Percentiles rank a stretch among this genome's conserved stretches.
Evolutionary conservation across 2,797 vertebrate species (phyloP).

Genomic region (Garrulus glandarius): DNA sequence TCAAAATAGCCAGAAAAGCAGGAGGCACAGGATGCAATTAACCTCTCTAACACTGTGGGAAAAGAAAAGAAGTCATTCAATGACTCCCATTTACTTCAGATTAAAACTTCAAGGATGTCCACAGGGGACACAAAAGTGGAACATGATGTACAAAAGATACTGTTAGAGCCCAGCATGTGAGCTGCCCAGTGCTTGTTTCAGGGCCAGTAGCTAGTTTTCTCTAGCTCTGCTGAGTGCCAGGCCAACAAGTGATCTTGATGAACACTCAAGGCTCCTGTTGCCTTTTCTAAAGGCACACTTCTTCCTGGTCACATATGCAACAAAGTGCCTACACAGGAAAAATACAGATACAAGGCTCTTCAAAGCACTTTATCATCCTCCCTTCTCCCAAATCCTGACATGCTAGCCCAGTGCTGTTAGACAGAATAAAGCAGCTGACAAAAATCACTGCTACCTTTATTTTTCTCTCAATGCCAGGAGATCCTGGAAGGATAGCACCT

Average conservation of each 20-base stretch:
- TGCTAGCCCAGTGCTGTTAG: background rate
- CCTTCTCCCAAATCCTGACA: background rate
- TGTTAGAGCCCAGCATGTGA: background rate
- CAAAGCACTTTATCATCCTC: background rate
- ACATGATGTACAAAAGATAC: background rate
- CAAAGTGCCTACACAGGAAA: background rate
- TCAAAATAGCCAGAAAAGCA: constrained; percentile 58
- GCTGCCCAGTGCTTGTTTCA: background rate
- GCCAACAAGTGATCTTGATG: background rate
- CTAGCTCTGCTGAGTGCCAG: background rate
- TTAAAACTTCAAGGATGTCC: background rate
- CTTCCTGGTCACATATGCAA: background rate
- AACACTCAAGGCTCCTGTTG: background rate
- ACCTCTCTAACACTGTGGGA: constrained; percentile 22
- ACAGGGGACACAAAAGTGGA: background rate
- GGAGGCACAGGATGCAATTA: constrained; percentile 27
- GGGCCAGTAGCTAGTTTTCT: background rate
- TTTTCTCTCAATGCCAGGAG: background rate
- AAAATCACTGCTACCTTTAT: background rate
- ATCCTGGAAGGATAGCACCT: background rate
- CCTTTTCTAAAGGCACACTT: background rate
- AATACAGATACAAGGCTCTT: background rate
- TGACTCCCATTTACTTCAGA: background rate
- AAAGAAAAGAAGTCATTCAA: background rate
- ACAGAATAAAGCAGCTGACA: background rate